phyloP scores from a whole-genome alignment of 2,113 vertebrate genomes.

The Dipodomys ordii region DNA sequence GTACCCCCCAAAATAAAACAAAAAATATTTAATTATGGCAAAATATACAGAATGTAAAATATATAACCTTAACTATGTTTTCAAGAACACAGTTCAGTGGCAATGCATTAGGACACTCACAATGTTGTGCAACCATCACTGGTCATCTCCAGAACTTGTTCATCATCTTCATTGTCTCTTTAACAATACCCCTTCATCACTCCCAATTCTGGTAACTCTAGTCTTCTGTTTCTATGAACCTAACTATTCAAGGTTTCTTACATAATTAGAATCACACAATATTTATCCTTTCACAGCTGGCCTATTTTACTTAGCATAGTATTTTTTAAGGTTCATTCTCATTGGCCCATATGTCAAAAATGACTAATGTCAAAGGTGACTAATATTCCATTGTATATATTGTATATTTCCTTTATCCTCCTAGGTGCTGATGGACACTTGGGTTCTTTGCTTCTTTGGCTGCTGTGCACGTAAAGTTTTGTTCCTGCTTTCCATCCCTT shows the following conservation, averaged over 20 bases:
- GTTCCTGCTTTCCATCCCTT: not conserved
- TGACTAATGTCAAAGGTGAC: not conserved
- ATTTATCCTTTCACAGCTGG: not conserved
- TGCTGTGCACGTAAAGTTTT: not conserved
- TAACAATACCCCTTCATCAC: not conserved
- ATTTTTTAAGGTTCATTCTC: not conserved
- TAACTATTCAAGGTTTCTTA: not conserved
- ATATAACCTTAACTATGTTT: not conserved
- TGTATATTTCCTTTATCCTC: not conserved
- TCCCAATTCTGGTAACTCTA: not conserved
- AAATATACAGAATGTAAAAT: not conserved
- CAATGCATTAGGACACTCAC: not conserved
- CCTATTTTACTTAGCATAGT: not conserved
- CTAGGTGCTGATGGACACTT: not conserved
- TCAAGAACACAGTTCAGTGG: too few species aligned
- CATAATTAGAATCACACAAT: not conserved
- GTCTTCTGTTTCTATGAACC: not conserved
- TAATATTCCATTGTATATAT: not conserved
- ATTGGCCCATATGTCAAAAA: not conserved
- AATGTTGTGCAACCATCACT: not conserved
- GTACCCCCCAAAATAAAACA: not conserved
- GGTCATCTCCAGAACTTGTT: not conserved
- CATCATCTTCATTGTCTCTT: not conserved
- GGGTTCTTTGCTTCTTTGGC: not conserved
- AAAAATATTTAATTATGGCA: not conserved